Conservation (phyloP, 1,140 invertebrate genomes). For the Heliothis virescens region DNA sequence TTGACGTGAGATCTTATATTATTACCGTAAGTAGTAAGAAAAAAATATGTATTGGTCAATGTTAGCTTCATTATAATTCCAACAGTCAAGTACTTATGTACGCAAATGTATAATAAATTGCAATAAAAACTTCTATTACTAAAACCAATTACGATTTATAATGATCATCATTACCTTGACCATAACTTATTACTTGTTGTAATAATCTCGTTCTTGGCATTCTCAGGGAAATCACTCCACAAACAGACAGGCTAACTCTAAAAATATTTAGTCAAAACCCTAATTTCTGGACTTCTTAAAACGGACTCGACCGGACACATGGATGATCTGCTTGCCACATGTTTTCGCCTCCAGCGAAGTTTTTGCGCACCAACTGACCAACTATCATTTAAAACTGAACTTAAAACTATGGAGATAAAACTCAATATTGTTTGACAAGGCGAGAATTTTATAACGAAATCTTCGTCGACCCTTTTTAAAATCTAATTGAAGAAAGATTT, state of each 20-base stretch:
- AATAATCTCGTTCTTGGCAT: too few species aligned
- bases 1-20: too few species aligned
- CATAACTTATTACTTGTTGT: background rate
- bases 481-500: constrained; percentile 8
- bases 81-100: too few species aligned
- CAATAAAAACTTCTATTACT: background rate
- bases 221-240: too few species aligned
- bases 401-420: background rate
- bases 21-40: too few species aligned
- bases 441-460: background rate
- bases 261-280: background rate
- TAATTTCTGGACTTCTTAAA: background rate
- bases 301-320: constrained; percentile 2
- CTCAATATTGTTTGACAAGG: background rate
- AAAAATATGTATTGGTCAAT: too few species aligned
- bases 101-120: constrained; percentile 1
- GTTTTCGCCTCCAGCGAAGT: constrained; percentile 44
- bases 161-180: background rate
- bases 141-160: background rate
- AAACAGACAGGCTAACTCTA: too few species aligned
- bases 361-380: constrained; percentile 27
- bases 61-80: too few species aligned
- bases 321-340: constrained; percentile 36
- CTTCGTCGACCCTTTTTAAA: background rate
- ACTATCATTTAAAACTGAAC: background rate